Percentiles rank a stretch among this genome's conserved stretches.
Conservation (phyloP, 1,140 invertebrate genomes). For the Neodiprion virginianus region DNA sequence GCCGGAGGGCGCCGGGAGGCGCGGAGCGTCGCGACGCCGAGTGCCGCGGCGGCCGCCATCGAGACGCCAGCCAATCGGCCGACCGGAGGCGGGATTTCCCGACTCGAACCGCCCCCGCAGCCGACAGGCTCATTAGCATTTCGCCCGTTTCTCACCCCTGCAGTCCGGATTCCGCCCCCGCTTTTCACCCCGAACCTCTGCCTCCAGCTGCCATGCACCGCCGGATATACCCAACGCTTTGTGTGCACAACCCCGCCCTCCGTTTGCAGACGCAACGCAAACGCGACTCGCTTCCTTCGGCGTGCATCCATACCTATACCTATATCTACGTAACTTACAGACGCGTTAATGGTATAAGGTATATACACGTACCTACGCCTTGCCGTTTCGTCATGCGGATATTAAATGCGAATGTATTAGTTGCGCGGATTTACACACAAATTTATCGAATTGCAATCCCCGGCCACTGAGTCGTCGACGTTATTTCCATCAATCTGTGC, state of each 20-base stretch:
- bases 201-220: neutral
- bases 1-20: conserved; percentile 21
- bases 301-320: too few species aligned
- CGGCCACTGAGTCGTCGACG: too few species aligned
- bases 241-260: neutral
- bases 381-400: too few species aligned
- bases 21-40: conserved; percentile 36
- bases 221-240: conserved; percentile 11
- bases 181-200: conserved; percentile 15
- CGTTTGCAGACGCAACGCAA: neutral
- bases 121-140: conserved; percentile 47
- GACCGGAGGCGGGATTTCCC: conserved; percentile 11
- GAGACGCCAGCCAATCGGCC: conserved; percentile 43
- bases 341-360: too few species aligned
- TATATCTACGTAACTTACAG: too few species aligned
- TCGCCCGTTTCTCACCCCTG: conserved; percentile 38
- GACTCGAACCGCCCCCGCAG: conserved; percentile 20
- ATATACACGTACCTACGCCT: too few species aligned
- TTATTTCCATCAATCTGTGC: too few species aligned
- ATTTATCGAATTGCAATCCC: too few species aligned
- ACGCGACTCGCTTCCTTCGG: neutral
- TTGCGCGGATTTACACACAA: too few species aligned
- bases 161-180: conserved; percentile 14
- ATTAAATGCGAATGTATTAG: too few species aligned
- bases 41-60: conserved; percentile 48